Conservation (phyloP, 2,888 invertebrate species). For the Coleophora deauratella region DNA sequence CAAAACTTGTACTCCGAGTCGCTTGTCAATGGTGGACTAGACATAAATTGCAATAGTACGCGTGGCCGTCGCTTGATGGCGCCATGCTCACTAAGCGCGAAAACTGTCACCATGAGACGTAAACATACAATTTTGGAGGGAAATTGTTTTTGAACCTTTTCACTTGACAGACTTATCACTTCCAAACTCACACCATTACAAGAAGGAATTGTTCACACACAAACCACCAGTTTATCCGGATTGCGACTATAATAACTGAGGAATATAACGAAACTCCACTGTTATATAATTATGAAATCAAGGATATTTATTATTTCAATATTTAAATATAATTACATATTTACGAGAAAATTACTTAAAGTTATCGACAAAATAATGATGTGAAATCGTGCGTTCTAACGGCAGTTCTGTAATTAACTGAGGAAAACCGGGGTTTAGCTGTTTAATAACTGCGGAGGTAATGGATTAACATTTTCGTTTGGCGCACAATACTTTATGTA, state of each 20-base stretch:
- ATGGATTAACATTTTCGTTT: slow-evolving; percentile 68
- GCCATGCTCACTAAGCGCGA: slow-evolving; percentile 75
- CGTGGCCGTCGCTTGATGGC: slow-evolving; percentile 74
- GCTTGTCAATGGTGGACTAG: slow-evolving; percentile 36
- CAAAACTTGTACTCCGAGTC: slow-evolving; percentile 34
- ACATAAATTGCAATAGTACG: slow-evolving; percentile 58
- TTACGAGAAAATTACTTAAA: not conserved
- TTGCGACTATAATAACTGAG: no score
- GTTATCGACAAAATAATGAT: slow-evolving; percentile 1
- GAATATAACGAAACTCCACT: no score
- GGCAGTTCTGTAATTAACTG: slow-evolving; percentile 51
- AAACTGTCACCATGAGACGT: slow-evolving; percentile 78
- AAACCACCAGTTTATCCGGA: no score
- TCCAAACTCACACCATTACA: no score
- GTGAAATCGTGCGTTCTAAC: slow-evolving; percentile 37
- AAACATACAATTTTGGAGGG: slow-evolving; percentile 45
- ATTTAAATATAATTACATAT: not conserved
- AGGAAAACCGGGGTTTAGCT: slow-evolving; percentile 59
- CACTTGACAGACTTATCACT: no score
- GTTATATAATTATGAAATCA: no score
- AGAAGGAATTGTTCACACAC: no score
- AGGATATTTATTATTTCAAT: not conserved
- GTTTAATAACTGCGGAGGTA: slow-evolving; percentile 54
- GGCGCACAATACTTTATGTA: slow-evolving; percentile 52
- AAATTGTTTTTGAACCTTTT: slow-evolving; percentile 14